A percentile compares a stretch with the other conserved stretches of the same genome.
Conservation (phyloP, 2,797 vertebrate genomes). For the Glyptemys insculpta region DNA sequence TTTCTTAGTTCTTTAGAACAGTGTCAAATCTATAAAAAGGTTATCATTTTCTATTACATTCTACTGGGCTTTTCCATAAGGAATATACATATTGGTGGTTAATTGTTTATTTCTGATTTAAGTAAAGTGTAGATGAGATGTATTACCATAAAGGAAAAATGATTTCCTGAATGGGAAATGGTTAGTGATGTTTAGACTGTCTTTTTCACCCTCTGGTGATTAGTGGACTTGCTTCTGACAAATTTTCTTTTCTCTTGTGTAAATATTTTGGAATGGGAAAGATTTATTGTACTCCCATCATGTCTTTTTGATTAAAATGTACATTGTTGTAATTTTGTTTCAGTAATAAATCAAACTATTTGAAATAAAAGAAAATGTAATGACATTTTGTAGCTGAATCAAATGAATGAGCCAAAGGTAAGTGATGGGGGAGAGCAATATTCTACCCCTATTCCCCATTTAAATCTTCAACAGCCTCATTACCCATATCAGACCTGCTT, state of each 20-base stretch:
- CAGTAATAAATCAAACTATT: slow-evolving; percentile 27
- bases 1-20: background rate
- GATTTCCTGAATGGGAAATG: accelerated
- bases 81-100: background rate
- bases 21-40: background rate
- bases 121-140: background rate
- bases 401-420: slow-evolving; percentile 1
- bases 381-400: background rate
- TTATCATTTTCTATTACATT: background rate
- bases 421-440: slow-evolving; percentile 7
- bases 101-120: background rate
- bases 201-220: background rate
- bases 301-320: slow-evolving; percentile 3
- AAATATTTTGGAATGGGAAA: slow-evolving; percentile 57
- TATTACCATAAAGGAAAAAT: background rate
- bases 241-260: slow-evolving; percentile 21
- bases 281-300: slow-evolving; percentile 27
- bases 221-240: background rate
- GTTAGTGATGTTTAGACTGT: background rate
- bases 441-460: background rate
- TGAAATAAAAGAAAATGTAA: background rate
- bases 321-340: background rate
- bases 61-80: background rate
- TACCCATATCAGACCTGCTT: background rate
- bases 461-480: background rate